Evolutionary conservation across 2,888 invertebrate species (phyloP), one percentile per base, ranked within the genome.

Genomic region (Dichetophora obliterata): DNA sequence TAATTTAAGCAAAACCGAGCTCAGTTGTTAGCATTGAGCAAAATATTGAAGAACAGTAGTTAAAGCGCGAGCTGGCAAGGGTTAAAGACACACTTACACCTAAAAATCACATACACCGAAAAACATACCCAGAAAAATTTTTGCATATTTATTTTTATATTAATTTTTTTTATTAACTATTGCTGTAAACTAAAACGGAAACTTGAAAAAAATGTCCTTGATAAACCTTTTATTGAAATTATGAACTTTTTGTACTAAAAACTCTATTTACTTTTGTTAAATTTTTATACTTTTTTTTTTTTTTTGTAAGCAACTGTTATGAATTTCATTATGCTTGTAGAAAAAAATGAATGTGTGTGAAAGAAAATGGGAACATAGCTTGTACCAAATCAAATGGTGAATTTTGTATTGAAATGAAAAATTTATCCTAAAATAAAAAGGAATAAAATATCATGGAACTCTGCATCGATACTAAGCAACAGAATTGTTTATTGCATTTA

Each of bases 221-320:
- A 81, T 74, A 75, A 81, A 80, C 77, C 24, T 59, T 59, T 4
- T 24, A 59, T 24, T 59, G 19, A 11, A 77, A 79, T 48, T 77
- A 79, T 48, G 76, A 11, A 70, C 24, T 76, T 81, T 81, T 75
- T 82, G 78, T 80, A 80, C 75, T 68, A 52, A 14, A 78, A 79
- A 34, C 57, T 70, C 50, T 22, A 80, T 82, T 31, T 43, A 63
- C 71, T 70, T 70, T 19, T 61, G 43, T 63, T 19, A 61, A 71
- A 63, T 63, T 76, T 61, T 82, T 78, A 79, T 57, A 71, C 27
- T 52, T 66, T 50, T 69, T 66, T 57, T 70, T 31, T 31, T 57
- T 80, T 84, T 43, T 79, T 80, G 82, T 82, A 83, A 79, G 80
- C 84, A 84, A 83, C 86, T 86, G 85, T 85, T 86, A 85, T 85